Evolutionary conservation across 2,888 invertebrate genomes (phyloP).

Genomic region (Andrena bicolor): DNA sequence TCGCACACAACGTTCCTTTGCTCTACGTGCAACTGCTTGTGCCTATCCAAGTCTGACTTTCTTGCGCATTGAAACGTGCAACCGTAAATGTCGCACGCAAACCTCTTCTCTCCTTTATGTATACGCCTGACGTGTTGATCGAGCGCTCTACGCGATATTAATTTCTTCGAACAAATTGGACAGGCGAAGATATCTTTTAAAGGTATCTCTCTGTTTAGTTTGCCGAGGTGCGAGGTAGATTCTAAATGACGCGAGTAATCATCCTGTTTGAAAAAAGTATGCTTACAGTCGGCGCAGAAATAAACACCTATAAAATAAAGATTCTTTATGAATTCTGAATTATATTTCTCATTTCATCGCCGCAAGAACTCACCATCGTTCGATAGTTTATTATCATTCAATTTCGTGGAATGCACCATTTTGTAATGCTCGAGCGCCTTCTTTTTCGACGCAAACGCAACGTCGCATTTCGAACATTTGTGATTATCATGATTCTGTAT

Average conservation of each 20-base stretch:
- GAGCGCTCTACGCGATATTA: conserved; percentile 79
- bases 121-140: conserved; percentile 79
- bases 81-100: conserved; percentile 77
- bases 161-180: conserved; percentile 78
- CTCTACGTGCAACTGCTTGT: conserved; percentile 80
- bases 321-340: conserved; percentile 24
- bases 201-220: conserved; percentile 73
- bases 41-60: conserved; percentile 80
- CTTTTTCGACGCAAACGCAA: conserved; percentile 79
- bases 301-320: conserved; percentile 66
- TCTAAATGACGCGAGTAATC: conserved; percentile 75
- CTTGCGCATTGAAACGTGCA: conserved; percentile 80
- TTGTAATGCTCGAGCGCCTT: conserved; percentile 75
- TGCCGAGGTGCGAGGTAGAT: conserved; percentile 71
- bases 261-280: conserved; percentile 73
- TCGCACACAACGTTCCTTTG: conserved; percentile 81
- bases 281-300: conserved; percentile 75
- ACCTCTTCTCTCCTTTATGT: conserved; percentile 78
- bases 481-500: conserved; percentile 81
- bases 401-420: conserved; percentile 64
- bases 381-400: conserved; percentile 51
- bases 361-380: conserved; percentile 62
- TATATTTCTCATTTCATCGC: neutral
- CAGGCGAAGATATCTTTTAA: conserved; percentile 76
- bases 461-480: conserved; percentile 81